These are phyloP conservation scores for Hippoglossus hippoglossus DNA, from an alignment of 2,797 vertebrate species.

Conservation along the genomic window DNA sequence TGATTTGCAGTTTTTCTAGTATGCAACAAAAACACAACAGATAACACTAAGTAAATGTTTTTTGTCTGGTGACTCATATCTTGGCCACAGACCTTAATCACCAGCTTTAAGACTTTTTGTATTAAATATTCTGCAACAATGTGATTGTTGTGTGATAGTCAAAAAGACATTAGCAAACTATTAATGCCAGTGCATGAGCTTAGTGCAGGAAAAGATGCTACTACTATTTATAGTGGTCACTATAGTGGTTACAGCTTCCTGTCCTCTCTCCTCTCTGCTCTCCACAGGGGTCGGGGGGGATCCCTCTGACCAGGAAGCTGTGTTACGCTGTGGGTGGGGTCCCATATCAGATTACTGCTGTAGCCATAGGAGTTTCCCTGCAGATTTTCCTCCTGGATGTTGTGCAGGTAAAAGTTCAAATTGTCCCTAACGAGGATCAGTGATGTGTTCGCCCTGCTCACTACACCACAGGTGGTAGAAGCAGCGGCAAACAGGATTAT, in stretches of 20 bases:
- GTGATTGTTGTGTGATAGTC: background rate
- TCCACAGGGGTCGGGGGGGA: conserved; percentile 51
- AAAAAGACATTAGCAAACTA: background rate
- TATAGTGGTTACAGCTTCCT: too few relatives aligned
- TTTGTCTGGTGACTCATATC: too few relatives aligned
- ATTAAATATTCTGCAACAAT: background rate
- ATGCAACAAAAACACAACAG: too few relatives aligned
- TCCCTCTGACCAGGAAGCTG: conserved; percentile 77
- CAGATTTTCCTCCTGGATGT: conserved; percentile 86
- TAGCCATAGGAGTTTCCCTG: conserved; percentile 75
- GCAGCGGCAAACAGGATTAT: too few relatives aligned
- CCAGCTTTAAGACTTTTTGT: too few relatives aligned
- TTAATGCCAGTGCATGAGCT: background rate
- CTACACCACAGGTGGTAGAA: too few relatives aligned
- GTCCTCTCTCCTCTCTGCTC: conserved; percentile 12
- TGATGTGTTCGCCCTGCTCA: background rate
- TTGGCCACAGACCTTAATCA: too few relatives aligned
- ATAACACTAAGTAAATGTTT: too few relatives aligned
- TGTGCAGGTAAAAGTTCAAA: conserved; percentile 72
- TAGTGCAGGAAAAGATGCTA: too few relatives aligned
- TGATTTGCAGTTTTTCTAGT: too few relatives aligned
- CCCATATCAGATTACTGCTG: conserved; percentile 80
- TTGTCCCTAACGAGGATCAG: background rate
- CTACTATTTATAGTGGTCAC: too few relatives aligned
- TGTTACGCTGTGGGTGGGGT: conserved; percentile 82